Conservation (phyloP, 2,888 invertebrate species). For the Drosophila recens region DNA sequence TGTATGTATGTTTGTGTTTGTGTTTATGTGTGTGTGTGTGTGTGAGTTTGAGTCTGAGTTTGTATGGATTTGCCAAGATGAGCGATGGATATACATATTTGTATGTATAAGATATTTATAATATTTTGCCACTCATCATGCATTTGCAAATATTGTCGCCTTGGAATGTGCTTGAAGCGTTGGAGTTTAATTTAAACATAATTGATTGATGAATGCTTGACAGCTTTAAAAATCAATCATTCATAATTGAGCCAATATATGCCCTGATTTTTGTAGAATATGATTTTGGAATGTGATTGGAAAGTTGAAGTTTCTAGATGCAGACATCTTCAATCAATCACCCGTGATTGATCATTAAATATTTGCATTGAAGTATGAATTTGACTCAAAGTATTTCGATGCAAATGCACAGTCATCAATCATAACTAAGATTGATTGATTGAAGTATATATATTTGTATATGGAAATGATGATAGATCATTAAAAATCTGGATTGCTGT, state of each 20-base stretch:
- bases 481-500: not conserved
- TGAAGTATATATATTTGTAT: no score
- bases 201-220: conserved; percentile 1
- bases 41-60: conserved; percentile 33
- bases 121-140: conserved; percentile 23
- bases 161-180: conserved; percentile 26
- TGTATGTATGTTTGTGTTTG: conserved; percentile 46
- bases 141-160: conserved; percentile 37
- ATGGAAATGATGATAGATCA: conserved; percentile 1
- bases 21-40: conserved; percentile 34
- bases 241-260: conserved; percentile 5
- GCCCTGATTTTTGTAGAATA: not conserved
- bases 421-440: no score
- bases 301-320: conserved; percentile 35
- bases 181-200: conserved; percentile 7
- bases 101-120: conserved; percentile 26
- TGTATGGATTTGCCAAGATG: conserved; percentile 47
- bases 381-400: no score
- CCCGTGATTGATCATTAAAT: no score
- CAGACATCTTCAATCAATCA: no score
- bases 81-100: conserved; percentile 19
- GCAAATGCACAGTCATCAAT: no score
- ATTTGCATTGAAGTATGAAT: no score
- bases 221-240: not conserved
- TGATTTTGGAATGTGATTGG: conserved; percentile 62